Evolutionary conservation across 2,797 vertebrate genomes (phyloP).

Genomic region (Enoplosus armatus): DNA sequence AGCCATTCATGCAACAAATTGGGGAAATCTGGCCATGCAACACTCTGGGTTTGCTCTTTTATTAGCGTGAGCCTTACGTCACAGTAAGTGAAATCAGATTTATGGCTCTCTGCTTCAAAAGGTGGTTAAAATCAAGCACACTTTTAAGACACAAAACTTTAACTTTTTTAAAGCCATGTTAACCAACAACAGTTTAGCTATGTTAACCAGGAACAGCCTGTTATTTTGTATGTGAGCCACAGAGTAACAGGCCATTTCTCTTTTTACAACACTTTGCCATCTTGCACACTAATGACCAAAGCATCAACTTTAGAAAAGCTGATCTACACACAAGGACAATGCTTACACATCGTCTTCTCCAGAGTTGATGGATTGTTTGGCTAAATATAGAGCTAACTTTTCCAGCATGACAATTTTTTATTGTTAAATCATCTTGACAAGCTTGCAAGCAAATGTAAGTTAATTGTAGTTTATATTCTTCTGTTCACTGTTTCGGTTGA

Average conservation of each 20-base stretch:
- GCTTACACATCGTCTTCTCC: conserved; percentile 22
- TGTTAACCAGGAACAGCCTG: conserved; percentile 51
- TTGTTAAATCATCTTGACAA: conserved; percentile 38
- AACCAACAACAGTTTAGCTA: conserved; percentile 52
- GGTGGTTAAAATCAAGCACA: conserved; percentile 60
- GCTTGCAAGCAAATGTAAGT: conserved; percentile 30
- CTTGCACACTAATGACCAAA: conserved; percentile 32
- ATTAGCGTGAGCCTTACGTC: conserved; percentile 82
- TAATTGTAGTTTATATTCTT: conserved; percentile 16
- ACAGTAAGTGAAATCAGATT: conserved; percentile 86
- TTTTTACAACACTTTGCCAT: conserved; percentile 27
- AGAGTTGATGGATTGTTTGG: conserved; percentile 35
- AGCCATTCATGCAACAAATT: conserved; percentile 94
- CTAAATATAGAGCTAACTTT: conserved; percentile 46
- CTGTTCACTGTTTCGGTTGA: conserved; percentile 10
- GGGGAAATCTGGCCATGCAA: conserved; percentile 89
- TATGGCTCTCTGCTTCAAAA: conserved; percentile 74
- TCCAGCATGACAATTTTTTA: conserved; percentile 16
- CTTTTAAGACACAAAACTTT: conserved; percentile 47
- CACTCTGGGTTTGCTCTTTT: conserved; percentile 88
- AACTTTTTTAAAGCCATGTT: conserved; percentile 43
- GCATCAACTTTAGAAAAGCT: conserved; percentile 17
- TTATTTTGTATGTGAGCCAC: conserved; percentile 21
- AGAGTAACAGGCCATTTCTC: conserved; percentile 9
- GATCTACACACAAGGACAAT: conserved; percentile 28